A percentile compares a stretch with the other conserved stretches of the same genome.
phyloP scores from a whole-genome alignment of 2,888 invertebrate genomes.

The Ecdyonurus torrentis region DNA sequence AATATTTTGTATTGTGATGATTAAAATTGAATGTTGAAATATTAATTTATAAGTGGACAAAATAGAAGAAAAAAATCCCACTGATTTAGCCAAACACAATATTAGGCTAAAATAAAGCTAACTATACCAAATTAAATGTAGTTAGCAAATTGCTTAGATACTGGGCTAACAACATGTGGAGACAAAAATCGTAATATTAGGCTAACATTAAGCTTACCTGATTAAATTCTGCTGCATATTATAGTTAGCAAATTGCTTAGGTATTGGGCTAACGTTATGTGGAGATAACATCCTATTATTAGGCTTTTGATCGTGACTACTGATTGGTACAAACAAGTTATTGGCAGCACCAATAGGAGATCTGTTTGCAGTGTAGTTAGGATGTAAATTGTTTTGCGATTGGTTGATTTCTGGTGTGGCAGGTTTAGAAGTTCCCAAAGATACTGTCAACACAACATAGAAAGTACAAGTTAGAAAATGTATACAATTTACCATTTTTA shows the following conservation, averaged over 20 bases:
- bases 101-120: too few relatives aligned
- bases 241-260: constrained; percentile 22
- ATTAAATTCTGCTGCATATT: constrained; percentile 27
- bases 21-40: too few relatives aligned
- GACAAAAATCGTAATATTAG: too few relatives aligned
- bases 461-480: constrained; percentile 9
- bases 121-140: constrained; percentile 27
- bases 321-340: not conserved
- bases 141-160: constrained; percentile 21
- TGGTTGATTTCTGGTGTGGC: constrained; percentile 57
- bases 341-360: constrained; percentile 1
- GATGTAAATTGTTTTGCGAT: constrained; percentile 20
- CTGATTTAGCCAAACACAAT: too few relatives aligned
- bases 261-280: not conserved
- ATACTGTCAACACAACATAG: constrained; percentile 55
- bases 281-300: not conserved
- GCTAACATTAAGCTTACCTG: too few relatives aligned
- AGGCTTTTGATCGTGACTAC: not conserved
- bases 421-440: constrained; percentile 81
- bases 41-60: too few relatives aligned
- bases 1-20: too few relatives aligned
- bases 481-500: too few relatives aligned
- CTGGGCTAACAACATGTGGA: not conserved
- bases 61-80: too few relatives aligned
- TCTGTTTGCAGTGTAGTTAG: constrained; percentile 20